Evolutionary conservation across 2,888 invertebrate genomes (phyloP), one percentile per base, ranked within the genome.

Genomic region (Ommatoiulus sabulosus): DNA sequence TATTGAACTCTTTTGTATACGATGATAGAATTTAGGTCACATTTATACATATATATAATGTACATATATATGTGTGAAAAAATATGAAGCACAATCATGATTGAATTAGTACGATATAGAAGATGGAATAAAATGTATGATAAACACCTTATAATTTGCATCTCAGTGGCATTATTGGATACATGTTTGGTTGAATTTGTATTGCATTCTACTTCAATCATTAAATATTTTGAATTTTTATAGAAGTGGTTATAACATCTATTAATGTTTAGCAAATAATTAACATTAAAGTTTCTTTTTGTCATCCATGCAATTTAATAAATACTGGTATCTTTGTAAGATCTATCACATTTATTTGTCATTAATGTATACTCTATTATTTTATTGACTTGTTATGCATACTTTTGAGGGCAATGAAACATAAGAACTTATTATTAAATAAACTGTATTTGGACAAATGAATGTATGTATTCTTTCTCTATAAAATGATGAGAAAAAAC

Each of bases 1-100:
- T 63, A 63, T 15, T 63, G 63, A 63, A 20, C 63, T 63, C 8
- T 63, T 63, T 63, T 63, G 63, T 63, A 63, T 63, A 63, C 63
- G 63, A 63, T 20, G 20, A 63, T 20, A 63, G 63, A 63, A 20
- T 52, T 20, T n/a, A 63, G 63, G 20, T 20, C 20, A 63, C 2
- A 63, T 63, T 63, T 63, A 6, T 63, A 63, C 15, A 17, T 63
- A 20, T 20, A 35, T 35, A 35, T 35, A 35, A 35, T 35, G 35
- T 35, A 2, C 2, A 35, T 35, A 35, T 35, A 35, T 35, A 35
- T 35, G 35, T 35, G 35, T 35, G 0, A 20, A 8, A 63, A 63
- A 15, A 15, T n/a, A 20, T 17, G 0, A 17, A 15, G 15, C 57
- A 57, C 57, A 57, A 15, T 57, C 12, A 57, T 57, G 8, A 57